Percentiles rank a stretch among this genome's conserved stretches.
phyloP scores from a whole-genome alignment of 1,140 invertebrate species.

The Micrasema minimum region DNA sequence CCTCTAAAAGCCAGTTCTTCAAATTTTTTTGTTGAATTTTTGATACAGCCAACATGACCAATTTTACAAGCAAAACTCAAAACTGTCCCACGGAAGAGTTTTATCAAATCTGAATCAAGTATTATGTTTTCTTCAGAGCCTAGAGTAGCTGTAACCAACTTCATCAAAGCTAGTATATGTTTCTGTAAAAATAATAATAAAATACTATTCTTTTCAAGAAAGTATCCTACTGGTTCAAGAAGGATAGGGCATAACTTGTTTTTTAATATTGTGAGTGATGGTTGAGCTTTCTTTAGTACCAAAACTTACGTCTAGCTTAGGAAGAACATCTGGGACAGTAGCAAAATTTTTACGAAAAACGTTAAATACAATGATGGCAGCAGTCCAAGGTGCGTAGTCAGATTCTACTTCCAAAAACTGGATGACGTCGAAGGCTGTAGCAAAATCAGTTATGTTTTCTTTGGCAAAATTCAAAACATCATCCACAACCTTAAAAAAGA shows the following conservation, averaged over 20 bases:
- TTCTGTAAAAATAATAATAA: constrained; percentile 60
- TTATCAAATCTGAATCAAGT: constrained; percentile 61
- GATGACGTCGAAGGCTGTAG: constrained; percentile 67
- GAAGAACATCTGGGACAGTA: constrained; percentile 54
- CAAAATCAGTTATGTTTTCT: constrained; percentile 64
- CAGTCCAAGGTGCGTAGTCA: constrained; percentile 74
- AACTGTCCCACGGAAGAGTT: constrained; percentile 65
- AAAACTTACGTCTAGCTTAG: constrained; percentile 40
- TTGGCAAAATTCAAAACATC: constrained; percentile 77
- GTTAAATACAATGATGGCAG: constrained; percentile 70
- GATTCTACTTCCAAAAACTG: constrained; percentile 73
- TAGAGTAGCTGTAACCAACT: constrained; percentile 59
- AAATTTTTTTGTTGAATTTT: constrained; percentile 56
- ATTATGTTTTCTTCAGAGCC: constrained; percentile 58
- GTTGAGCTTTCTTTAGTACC: too few relatives aligned
- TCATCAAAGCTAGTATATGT: constrained; percentile 62
- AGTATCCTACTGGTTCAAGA: not conserved
- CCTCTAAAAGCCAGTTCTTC: not conserved
- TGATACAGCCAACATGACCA: constrained; percentile 65
- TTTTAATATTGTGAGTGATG: too few relatives aligned
- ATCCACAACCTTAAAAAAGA: constrained; percentile 72
- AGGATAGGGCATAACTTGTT: too few relatives aligned
- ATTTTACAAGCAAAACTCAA: constrained; percentile 68
- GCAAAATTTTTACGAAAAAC: constrained; percentile 58
- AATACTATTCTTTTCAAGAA: not conserved